Conservation (phyloP, 2,113 vertebrate genomes). For the Salvelinus fontinalis region DNA sequence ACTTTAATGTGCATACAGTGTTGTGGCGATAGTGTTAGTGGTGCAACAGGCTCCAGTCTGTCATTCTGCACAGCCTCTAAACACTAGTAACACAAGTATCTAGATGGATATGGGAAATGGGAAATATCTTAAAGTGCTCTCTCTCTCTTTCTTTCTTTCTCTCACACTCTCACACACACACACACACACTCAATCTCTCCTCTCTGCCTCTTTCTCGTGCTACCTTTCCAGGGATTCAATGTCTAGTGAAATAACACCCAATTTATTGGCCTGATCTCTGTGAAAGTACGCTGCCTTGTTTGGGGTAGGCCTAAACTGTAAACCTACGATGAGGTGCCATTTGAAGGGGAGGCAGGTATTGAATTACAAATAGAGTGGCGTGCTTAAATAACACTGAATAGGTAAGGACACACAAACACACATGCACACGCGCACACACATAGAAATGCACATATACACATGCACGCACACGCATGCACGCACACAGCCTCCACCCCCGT, state of each 20-base stretch:
- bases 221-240: constrained; percentile 37
- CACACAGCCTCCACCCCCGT: background rate
- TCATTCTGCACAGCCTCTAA: background rate
- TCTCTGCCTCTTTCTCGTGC: background rate
- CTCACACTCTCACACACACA: no score
- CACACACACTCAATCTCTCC: background rate
- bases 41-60: background rate
- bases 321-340: constrained; percentile 34
- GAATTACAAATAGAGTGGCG: constrained; percentile 23
- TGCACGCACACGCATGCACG: background rate
- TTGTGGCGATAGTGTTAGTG: background rate
- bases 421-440: background rate
- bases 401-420: background rate
- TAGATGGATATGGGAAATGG: no score
- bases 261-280: constrained; percentile 59
- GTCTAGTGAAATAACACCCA: constrained; percentile 58
- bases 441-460: background rate
- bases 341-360: constrained; percentile 39
- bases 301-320: constrained; percentile 43
- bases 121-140: no score
- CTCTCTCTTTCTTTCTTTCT: no score
- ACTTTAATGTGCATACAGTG: background rate
- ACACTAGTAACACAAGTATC: background rate
- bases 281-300: constrained; percentile 50
- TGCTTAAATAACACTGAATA: background rate